Conservation (phyloP, 2,113 vertebrate genomes). For the Archilochus colubris region DNA sequence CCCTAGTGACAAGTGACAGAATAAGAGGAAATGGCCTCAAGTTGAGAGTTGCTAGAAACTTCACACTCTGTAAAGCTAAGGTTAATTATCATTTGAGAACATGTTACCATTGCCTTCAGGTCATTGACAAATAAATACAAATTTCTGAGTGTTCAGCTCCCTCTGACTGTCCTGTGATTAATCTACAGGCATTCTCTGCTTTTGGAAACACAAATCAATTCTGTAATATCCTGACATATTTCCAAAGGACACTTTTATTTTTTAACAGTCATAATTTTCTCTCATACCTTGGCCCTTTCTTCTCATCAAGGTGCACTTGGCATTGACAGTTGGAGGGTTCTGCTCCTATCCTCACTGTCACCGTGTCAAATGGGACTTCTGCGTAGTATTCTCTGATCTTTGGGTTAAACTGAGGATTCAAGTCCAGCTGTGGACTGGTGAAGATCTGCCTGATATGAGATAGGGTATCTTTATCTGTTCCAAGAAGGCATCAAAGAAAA, state of each 20-base stretch:
- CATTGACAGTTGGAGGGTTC: conserved; percentile 81
- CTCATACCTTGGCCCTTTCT: conserved; percentile 85
- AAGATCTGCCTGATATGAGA: conserved; percentile 88
- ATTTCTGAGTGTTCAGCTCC: neutral
- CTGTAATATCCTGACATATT: neutral
- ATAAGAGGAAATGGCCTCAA: too few species aligned
- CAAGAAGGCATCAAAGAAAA: conserved; percentile 62
- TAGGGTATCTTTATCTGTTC: conserved; percentile 81
- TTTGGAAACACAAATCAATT: neutral
- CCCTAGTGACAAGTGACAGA: too few species aligned
- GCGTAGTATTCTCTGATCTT: conserved; percentile 86
- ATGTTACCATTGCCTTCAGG: neutral
- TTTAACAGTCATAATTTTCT: neutral
- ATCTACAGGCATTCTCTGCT: neutral
- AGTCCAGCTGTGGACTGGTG: conserved; percentile 83
- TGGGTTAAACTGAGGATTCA: conserved; percentile 88
- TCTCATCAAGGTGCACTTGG: conserved; percentile 84
- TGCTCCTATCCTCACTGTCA: conserved; percentile 84
- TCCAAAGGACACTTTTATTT: neutral
- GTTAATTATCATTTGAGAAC: neutral
- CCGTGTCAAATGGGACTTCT: conserved; percentile 90
- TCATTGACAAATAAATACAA: neutral
- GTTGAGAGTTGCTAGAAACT: neutral
- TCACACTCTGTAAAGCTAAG: neutral
- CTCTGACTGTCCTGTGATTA: neutral